Evolutionary conservation across 2,888 invertebrate species (phyloP), one percentile per base, ranked within the genome.

Genomic region (Sturmia bella): DNA sequence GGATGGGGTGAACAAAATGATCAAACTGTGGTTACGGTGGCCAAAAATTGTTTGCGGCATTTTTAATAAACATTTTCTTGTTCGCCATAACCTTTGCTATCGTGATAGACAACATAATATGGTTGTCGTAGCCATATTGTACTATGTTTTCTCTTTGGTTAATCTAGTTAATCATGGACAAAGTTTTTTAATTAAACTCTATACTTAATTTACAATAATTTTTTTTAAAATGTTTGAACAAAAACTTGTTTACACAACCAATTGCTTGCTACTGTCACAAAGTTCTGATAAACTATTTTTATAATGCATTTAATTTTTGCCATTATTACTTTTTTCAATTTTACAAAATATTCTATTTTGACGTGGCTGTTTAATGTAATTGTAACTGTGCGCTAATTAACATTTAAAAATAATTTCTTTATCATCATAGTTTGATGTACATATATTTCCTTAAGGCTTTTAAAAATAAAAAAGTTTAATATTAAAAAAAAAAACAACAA

Each of bases 331-430:
- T 39, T 68, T 75, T 45, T 45, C 37, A 61, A 78, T 57, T 78
- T 73, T 45, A 54, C 43, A 74, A 74, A 21, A 41, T 50, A 45
- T 68, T 68, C 15, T 68, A 76, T 76, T 76, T 59, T 52, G 37
- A 61, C 17, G 19, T 54, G 78, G 66, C 52, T 78, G 69, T 70
- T 72, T 80, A 82, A 77, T 82, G 81, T 83, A 74, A 74, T 80
- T 77, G 80, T 84, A 83, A 84, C 80, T 84, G 80, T 76, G 80
- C 75, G 80, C 85, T 85, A 85, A 85, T 85, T 85, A 85, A 85
- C 85, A 85, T 85, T 84, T 84, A 81, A 73, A 85, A 84, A 84
- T 78, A 82, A 82, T 77, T 80, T 83, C 61, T 80, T 70, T 69
- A n/a, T 15, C 76, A 61, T 76, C 61, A 54, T 70, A 59, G 43